Evolutionary conservation across 1,140 invertebrate genomes (phyloP).

Genomic region (Maniola jurtina): DNA sequence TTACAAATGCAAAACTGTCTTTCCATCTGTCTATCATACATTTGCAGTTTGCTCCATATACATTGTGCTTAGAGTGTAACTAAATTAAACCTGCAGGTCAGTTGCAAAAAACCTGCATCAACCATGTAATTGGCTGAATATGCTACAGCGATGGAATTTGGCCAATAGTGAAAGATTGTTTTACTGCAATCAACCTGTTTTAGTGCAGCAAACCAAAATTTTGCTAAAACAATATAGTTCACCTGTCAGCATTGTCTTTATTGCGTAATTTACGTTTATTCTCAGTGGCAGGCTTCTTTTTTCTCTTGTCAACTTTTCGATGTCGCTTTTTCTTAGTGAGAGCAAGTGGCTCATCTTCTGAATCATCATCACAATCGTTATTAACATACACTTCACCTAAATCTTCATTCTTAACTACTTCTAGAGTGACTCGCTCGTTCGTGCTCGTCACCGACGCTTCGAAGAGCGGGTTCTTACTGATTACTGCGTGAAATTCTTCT

Average conservation of each 20-base stretch:
- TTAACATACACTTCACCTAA: constrained; percentile 23
- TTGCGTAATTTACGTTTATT: constrained; percentile 44
- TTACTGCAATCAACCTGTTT: too few relatives aligned
- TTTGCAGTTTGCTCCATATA: too few relatives aligned
- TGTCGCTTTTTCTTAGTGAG: constrained; percentile 58
- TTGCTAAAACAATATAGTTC: neutral
- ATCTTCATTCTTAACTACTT: constrained; percentile 52
- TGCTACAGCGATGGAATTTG: too few relatives aligned
- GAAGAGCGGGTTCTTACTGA: constrained; percentile 68
- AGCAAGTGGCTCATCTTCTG: constrained; percentile 71
- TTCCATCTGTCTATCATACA: too few relatives aligned
- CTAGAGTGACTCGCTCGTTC: constrained; percentile 23
- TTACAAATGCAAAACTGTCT: too few relatives aligned
- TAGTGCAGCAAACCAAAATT: too few relatives aligned
- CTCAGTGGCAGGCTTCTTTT: constrained; percentile 44
- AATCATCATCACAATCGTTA: constrained; percentile 50
- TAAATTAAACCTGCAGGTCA: neutral
- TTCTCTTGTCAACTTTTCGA: constrained; percentile 52
- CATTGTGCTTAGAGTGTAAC: neutral
- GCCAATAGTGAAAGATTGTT: too few relatives aligned
- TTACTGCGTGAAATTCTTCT: constrained; percentile 60
- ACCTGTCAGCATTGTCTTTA: constrained; percentile 31
- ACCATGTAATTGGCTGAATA: too few relatives aligned
- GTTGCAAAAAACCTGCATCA: too few relatives aligned
- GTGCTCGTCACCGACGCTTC: constrained; percentile 21